phyloP scores from a whole-genome alignment of 2,113 vertebrate species.

The Melanerpes formicivorus region DNA sequence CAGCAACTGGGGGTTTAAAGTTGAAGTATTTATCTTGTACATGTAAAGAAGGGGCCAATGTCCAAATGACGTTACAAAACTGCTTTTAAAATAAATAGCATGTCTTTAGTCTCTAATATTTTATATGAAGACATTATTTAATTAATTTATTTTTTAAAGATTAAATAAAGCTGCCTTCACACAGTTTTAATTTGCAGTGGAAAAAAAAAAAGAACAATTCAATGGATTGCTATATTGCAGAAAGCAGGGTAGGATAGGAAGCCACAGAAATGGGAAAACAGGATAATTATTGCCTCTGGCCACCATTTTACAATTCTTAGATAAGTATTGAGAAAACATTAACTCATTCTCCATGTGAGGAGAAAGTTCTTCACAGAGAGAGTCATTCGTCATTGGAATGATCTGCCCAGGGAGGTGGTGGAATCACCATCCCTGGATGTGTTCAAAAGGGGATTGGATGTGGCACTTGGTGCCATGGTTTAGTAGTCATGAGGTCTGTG shows the following conservation, averaged over 20 bases:
- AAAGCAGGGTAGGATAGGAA: neutral
- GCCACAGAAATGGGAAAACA: neutral
- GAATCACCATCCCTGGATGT: too few relatives aligned
- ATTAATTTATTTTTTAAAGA: neutral
- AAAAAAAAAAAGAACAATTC: neutral
- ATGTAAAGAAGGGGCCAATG: neutral
- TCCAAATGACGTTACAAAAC: neutral
- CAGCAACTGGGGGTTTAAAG: neutral
- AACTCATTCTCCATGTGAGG: neutral
- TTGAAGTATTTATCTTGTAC: neutral
- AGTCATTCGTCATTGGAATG: too few relatives aligned
- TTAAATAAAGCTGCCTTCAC: conserved; percentile 7
- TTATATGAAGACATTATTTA: neutral
- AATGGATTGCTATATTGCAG: neutral
- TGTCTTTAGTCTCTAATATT: neutral
- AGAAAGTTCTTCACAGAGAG: too few relatives aligned
- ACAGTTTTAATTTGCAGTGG: conserved; percentile 19
- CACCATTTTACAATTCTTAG: neutral
- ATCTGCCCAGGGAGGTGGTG: too few relatives aligned
- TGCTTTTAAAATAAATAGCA: neutral
- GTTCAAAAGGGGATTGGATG: too few relatives aligned
- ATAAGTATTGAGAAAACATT: neutral
- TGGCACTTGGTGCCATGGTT: too few relatives aligned
- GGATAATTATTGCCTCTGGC: neutral
- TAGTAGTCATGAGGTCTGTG: too few relatives aligned